Evolutionary conservation across 2,113 vertebrate genomes (phyloP).

Genomic region (Phaethon lepturus): DNA sequence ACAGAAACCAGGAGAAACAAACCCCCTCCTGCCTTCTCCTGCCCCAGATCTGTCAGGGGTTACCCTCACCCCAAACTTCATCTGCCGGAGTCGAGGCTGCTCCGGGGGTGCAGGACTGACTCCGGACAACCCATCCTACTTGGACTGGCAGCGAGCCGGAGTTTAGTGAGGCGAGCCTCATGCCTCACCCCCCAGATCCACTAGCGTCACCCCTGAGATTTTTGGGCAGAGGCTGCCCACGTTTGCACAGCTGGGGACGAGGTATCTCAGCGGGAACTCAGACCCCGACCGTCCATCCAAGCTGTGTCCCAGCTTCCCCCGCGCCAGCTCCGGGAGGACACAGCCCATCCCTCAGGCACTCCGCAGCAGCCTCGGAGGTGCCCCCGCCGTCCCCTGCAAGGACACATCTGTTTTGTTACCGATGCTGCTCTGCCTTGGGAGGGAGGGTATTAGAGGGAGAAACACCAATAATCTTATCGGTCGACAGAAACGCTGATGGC

Average conservation of each 20-base stretch:
- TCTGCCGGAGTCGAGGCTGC: fast-evolving
- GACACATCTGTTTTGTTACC: background rate
- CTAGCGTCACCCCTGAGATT: background rate
- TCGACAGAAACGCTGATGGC: background rate
- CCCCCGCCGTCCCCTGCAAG: background rate
- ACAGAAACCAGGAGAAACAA: slow-evolving; percentile 28
- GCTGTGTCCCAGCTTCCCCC: background rate
- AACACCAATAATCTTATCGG: fast-evolving
- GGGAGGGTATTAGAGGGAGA: background rate
- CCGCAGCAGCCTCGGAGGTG: background rate
- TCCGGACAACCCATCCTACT: background rate
- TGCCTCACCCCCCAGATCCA: background rate
- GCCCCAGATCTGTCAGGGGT: background rate
- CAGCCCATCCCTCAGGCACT: background rate
- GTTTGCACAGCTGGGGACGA: background rate
- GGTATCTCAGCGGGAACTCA: background rate
- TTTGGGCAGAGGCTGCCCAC: background rate
- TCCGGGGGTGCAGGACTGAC: background rate
- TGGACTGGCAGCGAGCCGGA: background rate
- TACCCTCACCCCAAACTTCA: background rate
- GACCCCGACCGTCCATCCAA: background rate
- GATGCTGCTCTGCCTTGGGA: background rate
- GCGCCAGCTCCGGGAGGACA: fast-evolving
- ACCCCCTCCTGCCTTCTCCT: background rate
- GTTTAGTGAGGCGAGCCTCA: background rate